Evolutionary conservation across 2,113 vertebrate species (phyloP).

Genomic region (Austrofundulus limnaeus): DNA sequence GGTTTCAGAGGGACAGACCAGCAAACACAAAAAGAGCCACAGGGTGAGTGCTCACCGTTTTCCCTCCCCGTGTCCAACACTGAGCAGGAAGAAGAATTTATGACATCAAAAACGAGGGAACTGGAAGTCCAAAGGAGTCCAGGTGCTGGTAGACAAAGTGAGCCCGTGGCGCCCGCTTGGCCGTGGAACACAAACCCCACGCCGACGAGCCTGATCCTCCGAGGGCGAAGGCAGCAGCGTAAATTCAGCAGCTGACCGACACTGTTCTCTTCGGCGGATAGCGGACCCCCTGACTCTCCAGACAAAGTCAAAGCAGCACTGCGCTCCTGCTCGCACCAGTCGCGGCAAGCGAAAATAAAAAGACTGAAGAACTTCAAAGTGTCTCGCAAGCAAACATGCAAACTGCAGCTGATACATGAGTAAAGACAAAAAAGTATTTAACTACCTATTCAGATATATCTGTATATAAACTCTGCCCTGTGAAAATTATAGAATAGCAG

Average conservation of each 20-base stretch:
- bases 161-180: conserved; percentile 20
- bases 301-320: conserved; percentile 65
- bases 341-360: conserved; percentile 74
- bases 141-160: conserved; percentile 53
- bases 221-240: conserved; percentile 38
- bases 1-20: conserved; percentile 16
- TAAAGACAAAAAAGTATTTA: conserved; percentile 74
- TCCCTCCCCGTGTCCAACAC: too few relatives aligned
- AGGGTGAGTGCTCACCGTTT: too few relatives aligned
- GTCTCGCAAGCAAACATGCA: conserved; percentile 79
- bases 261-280: too few relatives aligned
- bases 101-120: conserved; percentile 26
- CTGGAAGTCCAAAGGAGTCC: conserved; percentile 30
- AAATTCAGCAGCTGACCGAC: conserved; percentile 27
- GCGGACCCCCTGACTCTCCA: conserved; percentile 34
- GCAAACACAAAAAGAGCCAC: conserved; percentile 8
- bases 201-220: conserved; percentile 16
- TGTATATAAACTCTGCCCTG: conserved; percentile 69
- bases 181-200: conserved; percentile 16
- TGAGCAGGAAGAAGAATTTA: conserved; percentile 17
- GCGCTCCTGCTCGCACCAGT: conserved; percentile 48
- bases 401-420: conserved; percentile 73
- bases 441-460: conserved; percentile 53
- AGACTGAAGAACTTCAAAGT: conserved; percentile 65
- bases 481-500: conserved; percentile 69